Evolutionary conservation across 2,797 vertebrate species (phyloP), one percentile per base, ranked within the genome.

Genomic region (Kryptolebias ocellatus): DNA sequence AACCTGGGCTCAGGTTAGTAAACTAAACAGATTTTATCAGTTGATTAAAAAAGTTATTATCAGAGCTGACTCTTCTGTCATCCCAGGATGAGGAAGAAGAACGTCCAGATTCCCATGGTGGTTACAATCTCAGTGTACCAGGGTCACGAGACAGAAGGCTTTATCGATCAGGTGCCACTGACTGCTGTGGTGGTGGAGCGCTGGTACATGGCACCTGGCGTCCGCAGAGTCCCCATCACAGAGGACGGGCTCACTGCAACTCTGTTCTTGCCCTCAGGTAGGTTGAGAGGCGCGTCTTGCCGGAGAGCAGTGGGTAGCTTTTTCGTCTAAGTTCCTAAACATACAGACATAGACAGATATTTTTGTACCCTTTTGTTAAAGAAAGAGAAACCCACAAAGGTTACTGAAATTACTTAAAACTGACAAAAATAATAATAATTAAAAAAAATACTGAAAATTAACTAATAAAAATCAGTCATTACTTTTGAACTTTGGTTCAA

Each of bases 251-350:
- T 94, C 37, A 87, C 78, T 6, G 92, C 83, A 0, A 85, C 78
- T 1, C 92, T 94, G n/a, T 93, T 92, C 71, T 83, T 93, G 50
- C 92, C 93, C 16, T 28, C 89, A 90, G 93, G 93, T 94, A 80
- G 18, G 67, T n/a, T 17, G 18, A 42, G 34, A 47, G 28, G 6
- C 31, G 4, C 20, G 39, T 51, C 12, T n/a, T 18, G 46, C 27
- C 16, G 18, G 27, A 56, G 8, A 10, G 37, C 9, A 39, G 37
- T 1, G 11, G 37, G 20, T 24, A 24, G 20, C 20, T 24, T 24
- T 39, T 39, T 39, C 10, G 2, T 39, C 37, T 10, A 39, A 10
- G 8, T 39, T 11, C 37, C 9, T 39, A 39, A 39, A 39, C 2
- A 39, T 8, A 39, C 37, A 39, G 37, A 39, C 10, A 34, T 9